These are phyloP conservation scores for Formica exsecta DNA, from an alignment of 1,140 invertebrate genomes.

Conservation along the genomic window DNA sequence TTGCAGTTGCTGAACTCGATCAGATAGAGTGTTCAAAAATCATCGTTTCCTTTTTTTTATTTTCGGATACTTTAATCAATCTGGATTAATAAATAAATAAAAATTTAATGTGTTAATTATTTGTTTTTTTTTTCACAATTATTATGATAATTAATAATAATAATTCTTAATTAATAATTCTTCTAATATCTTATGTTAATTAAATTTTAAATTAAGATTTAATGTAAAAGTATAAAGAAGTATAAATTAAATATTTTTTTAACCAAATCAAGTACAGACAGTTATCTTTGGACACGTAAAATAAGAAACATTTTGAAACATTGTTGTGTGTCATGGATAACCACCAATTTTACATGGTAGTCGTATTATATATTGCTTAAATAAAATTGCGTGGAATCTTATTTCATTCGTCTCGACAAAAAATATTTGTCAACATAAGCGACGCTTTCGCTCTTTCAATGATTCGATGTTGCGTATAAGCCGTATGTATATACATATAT, in stretches of 20 bases:
- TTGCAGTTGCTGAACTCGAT: conserved; percentile 5
- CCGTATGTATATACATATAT: conserved; percentile 3
- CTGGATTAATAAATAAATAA: not conserved
- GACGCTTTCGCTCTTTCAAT: conserved; percentile 5
- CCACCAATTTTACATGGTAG: not conserved
- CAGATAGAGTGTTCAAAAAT: conserved; percentile 14
- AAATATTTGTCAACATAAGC: not conserved
- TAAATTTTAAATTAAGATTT: not conserved
- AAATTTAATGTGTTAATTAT: not conserved
- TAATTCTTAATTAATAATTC: too few species aligned
- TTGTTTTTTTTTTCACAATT: not conserved
- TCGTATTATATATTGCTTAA: not conserved
- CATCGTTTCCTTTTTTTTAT: not conserved
- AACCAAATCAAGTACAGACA: not conserved
- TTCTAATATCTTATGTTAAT: not conserved
- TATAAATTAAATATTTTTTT: not conserved
- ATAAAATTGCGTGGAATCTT: not conserved
- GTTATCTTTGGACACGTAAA: not conserved
- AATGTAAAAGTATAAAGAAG: not conserved
- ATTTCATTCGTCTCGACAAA: not conserved
- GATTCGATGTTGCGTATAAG: not conserved
- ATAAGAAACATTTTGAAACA: not conserved
- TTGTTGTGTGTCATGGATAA: not conserved
- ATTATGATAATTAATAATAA: too few species aligned
- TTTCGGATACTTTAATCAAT: not conserved